These are phyloP conservation scores for Ceratina australensis DNA, from an alignment of 1,140 invertebrate genomes.

Conservation along the genomic window DNA sequence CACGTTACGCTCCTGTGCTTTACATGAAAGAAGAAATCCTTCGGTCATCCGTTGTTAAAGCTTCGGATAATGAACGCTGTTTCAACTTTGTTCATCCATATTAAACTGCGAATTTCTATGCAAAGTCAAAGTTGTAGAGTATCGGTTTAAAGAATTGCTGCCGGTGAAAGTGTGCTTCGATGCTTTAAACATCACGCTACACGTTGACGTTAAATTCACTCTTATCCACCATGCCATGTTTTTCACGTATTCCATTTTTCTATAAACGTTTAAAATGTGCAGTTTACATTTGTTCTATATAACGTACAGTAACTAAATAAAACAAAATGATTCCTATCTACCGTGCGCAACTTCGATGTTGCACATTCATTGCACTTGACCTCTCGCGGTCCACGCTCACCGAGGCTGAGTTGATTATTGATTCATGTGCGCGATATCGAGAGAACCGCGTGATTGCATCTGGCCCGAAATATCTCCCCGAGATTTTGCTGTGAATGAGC, in stretches of 20 bases:
- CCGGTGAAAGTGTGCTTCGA: too few relatives aligned
- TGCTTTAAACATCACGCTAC: too few relatives aligned
- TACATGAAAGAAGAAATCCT: not conserved
- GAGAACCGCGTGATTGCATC: not conserved
- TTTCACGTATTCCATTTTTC: too few relatives aligned
- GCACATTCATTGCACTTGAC: conserved; percentile 33
- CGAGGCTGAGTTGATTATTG: conserved; percentile 21
- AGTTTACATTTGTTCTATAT: too few relatives aligned
- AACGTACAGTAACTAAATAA: too few relatives aligned
- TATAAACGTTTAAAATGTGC: too few relatives aligned
- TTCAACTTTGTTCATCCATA: not conserved
- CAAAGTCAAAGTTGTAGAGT: too few relatives aligned
- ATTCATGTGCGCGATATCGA: conserved; percentile 22
- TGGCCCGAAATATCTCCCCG: not conserved
- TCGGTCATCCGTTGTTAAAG: too few relatives aligned
- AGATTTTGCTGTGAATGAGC: not conserved
- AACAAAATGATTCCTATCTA: not conserved
- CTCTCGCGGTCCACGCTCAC: conserved; percentile 14
- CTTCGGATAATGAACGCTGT: not conserved
- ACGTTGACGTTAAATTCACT: too few relatives aligned
- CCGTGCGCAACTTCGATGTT: conserved; percentile 9
- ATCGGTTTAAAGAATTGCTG: too few relatives aligned
- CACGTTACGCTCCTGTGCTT: not conserved
- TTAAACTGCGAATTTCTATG: too few relatives aligned
- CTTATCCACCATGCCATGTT: too few relatives aligned